phyloP scores from a whole-genome alignment of 1,140 invertebrate genomes.

The Zaprionus kolodkinae region DNA sequence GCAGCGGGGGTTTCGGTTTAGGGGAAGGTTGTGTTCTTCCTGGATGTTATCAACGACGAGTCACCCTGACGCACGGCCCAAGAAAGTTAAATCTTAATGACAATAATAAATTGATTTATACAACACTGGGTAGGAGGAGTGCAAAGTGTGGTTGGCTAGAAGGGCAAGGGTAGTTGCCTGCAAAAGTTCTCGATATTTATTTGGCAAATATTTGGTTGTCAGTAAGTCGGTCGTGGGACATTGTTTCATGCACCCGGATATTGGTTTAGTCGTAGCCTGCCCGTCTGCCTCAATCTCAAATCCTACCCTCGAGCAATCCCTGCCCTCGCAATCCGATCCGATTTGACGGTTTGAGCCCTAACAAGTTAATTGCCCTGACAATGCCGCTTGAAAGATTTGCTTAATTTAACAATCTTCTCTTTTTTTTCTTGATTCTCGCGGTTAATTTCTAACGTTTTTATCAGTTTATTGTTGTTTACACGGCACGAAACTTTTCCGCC shows the following conservation, averaged over 20 bases:
- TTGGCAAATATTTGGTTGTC: conserved; percentile 73
- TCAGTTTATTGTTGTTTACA: conserved; percentile 65
- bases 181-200: conserved; percentile 62
- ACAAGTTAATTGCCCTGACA: conserved; percentile 57
- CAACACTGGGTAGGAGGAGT: conserved; percentile 27
- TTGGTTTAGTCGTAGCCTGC: conserved; percentile 43
- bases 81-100: conserved; percentile 64
- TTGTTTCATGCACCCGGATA: conserved; percentile 63
- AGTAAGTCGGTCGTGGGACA: conserved; percentile 39
- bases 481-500: conserved; percentile 18
- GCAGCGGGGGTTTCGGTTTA: background rate
- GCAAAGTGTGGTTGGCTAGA: background rate
- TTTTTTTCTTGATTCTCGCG: conserved; percentile 13
- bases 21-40: background rate
- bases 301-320: background rate
- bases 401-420: too few species aligned
- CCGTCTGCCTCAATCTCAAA: conserved; percentile 10
- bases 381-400: conserved; percentile 32
- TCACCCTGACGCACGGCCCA: conserved; percentile 41
- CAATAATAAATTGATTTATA: conserved; percentile 78
- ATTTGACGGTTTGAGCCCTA: background rate
- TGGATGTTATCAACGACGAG: too few species aligned
- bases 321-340: background rate
- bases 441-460: conserved; percentile 46
- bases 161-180: background rate